A percentile compares a stretch with the other conserved stretches of the same genome.
Evolutionary conservation across 2,797 vertebrate genomes (phyloP).

Genomic region (Potorous gilbertii): DNA sequence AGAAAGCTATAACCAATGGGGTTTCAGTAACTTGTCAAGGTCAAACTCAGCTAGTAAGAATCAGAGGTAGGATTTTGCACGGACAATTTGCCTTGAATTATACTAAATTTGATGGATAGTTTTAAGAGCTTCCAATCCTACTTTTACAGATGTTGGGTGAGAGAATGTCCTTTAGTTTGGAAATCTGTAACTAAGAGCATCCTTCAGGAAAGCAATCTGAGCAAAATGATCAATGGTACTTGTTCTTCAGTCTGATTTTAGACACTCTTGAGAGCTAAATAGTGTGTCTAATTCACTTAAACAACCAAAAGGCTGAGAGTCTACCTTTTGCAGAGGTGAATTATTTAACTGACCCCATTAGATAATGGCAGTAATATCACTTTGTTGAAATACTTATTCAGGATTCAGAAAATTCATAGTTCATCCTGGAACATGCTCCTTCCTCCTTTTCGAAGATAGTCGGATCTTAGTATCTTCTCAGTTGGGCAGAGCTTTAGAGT

Average conservation of each 20-base stretch:
- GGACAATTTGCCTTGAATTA: background rate
- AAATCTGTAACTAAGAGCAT: constrained; percentile 24
- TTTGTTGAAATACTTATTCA: constrained; percentile 15
- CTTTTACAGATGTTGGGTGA: background rate
- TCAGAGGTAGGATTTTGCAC: background rate
- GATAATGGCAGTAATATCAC: background rate
- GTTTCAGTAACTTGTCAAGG: background rate
- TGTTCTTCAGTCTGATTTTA: constrained; percentile 3
- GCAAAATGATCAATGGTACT: constrained; percentile 1
- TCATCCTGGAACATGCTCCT: background rate
- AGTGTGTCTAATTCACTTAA: constrained; percentile 14
- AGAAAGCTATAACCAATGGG: background rate
- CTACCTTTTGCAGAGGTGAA: background rate
- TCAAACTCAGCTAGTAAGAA: background rate
- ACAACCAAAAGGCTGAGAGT: background rate
- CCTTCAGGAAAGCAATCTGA: constrained; percentile 8
- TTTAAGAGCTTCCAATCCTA: constrained; percentile 6
- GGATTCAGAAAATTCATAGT: background rate
- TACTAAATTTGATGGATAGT: background rate
- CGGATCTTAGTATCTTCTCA: background rate
- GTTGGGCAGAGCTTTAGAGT: background rate
- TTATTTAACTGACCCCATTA: background rate
- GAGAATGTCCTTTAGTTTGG: constrained; percentile 29
- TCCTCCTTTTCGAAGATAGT: background rate
- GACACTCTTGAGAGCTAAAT: background rate